Evolutionary conservation across 1,140 invertebrate genomes (phyloP).

Genomic region (Drosophila pseudoobscura): DNA sequence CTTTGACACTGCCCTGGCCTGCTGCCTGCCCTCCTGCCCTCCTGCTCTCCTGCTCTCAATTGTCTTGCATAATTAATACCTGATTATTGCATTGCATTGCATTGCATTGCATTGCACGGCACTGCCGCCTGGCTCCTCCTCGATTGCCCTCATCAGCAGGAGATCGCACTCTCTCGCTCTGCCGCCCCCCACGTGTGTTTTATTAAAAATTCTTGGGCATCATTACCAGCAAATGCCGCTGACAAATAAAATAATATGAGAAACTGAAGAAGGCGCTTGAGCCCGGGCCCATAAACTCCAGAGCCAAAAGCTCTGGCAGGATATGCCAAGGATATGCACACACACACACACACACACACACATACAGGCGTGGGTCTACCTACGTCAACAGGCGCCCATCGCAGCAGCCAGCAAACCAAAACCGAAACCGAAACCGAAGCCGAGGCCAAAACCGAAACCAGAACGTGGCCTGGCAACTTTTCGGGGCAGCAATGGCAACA

Average conservation of each 20-base stretch:
- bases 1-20: slow-evolving; percentile 36
- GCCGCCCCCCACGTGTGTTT: background rate
- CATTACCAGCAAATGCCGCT: slow-evolving; percentile 39
- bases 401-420: slow-evolving; percentile 42
- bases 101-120: too few relatives aligned
- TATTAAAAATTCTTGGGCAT: slow-evolving; percentile 53
- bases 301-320: slow-evolving; percentile 5
- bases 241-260: slow-evolving; percentile 42
- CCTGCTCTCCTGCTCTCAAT: too few relatives aligned
- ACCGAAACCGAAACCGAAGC: slow-evolving; percentile 15
- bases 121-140: background rate
- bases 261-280: slow-evolving; percentile 2
- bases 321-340: too few relatives aligned
- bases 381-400: slow-evolving; percentile 45
- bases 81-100: slow-evolving; percentile 49
- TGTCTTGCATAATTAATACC: slow-evolving; percentile 42
- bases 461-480: slow-evolving; percentile 48
- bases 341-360: background rate
- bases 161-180: too few relatives aligned
- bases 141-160: slow-evolving; percentile 38
- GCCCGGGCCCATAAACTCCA: slow-evolving; percentile 1
- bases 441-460: slow-evolving; percentile 35
- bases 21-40: background rate
- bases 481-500: slow-evolving; percentile 19
- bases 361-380: background rate